These are phyloP conservation scores for Helicolenus hilgendorfi DNA, from an alignment of 2,797 vertebrate species.

Conservation along the genomic window DNA sequence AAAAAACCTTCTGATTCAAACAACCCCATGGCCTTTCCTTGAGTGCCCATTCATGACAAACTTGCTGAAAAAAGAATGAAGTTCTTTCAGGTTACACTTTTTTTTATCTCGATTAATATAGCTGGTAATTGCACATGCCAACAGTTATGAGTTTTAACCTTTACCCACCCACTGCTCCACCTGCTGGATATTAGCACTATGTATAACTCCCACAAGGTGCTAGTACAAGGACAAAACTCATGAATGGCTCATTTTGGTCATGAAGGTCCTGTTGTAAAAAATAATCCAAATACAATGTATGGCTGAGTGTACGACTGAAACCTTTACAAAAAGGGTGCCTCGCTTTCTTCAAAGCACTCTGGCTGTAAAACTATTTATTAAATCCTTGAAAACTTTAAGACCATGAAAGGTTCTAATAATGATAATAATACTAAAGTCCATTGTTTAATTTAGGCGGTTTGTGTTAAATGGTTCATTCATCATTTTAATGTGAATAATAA, in stretches of 20 bases:
- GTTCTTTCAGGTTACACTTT: background rate
- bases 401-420: background rate
- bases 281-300: background rate
- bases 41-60: background rate
- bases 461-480: background rate
- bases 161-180: background rate
- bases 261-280: background rate
- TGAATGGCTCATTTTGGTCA: background rate
- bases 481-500: background rate
- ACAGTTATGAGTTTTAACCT: background rate
- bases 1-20: constrained; percentile 8
- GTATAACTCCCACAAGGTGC: background rate
- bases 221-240: background rate
- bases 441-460: background rate
- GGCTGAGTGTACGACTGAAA: background rate
- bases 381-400: background rate
- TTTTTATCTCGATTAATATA: background rate
- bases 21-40: background rate
- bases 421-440: background rate
- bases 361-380: background rate
- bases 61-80: background rate
- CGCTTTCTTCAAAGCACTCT: background rate
- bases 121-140: background rate
- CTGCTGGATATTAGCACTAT: background rate
- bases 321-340: background rate